phyloP scores from a whole-genome alignment of 2,888 invertebrate genomes.

The Drosophila cracens region DNA sequence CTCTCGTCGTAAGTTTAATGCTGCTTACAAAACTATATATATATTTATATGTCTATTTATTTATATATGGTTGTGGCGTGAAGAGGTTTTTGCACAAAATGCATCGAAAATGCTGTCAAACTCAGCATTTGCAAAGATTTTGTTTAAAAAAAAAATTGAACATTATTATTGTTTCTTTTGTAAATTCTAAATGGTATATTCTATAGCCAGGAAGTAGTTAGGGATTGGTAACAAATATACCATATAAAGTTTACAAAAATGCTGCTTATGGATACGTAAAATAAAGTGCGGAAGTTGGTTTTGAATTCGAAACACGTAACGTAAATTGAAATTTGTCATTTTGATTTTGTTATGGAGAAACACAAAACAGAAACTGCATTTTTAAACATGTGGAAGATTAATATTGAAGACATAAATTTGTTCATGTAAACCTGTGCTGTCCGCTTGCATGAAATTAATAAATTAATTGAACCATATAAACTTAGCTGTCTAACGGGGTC shows the following conservation, averaged over 20 bases:
- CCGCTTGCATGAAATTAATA: constrained; percentile 42
- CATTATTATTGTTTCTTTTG: constrained; percentile 18
- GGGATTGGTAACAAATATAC: constrained; percentile 35
- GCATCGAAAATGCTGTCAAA: constrained; percentile 60
- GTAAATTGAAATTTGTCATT: constrained; percentile 42
- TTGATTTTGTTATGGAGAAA: constrained; percentile 20
- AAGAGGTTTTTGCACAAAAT: constrained; percentile 37
- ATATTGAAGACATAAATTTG: constrained; percentile 37
- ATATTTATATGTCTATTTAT: constrained; percentile 31
- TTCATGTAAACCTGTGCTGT: constrained; percentile 9
- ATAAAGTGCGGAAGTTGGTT: not conserved
- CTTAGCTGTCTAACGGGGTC: constrained; percentile 20
- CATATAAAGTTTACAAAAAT: constrained; percentile 70
- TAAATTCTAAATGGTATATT: constrained; percentile 69
- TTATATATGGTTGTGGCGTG: constrained; percentile 17
- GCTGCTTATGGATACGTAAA: constrained; percentile 13
- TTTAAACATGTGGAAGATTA: constrained; percentile 39
- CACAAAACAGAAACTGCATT: constrained; percentile 34
- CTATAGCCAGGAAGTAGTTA: not conserved
- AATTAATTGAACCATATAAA: constrained; percentile 45
- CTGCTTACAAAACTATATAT: constrained; percentile 59
- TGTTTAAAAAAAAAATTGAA: constrained; percentile 22
- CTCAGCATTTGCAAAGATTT: constrained; percentile 68
- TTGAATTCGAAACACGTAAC: constrained; percentile 51
- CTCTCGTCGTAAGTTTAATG: constrained; percentile 50